phyloP scores from a whole-genome alignment of 2,888 invertebrate species.

The Cheilosia scutellata region DNA sequence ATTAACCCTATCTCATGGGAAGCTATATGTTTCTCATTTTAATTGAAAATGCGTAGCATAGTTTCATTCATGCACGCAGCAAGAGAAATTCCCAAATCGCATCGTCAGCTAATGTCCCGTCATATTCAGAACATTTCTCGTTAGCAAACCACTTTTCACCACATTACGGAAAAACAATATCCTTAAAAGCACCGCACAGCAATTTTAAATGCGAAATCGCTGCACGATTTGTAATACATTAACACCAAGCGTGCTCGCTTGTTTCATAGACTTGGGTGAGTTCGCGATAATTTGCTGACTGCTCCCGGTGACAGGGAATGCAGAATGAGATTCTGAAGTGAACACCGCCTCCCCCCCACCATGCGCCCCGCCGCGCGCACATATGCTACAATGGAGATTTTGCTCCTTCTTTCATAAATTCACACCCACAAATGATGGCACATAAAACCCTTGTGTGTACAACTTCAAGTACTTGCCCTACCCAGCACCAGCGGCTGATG shows the following conservation, averaged over 20 bases:
- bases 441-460: conserved; percentile 10
- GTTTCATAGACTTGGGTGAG: conserved; percentile 35
- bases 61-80: not conserved
- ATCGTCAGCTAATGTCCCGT: conserved; percentile 43
- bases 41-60: not conserved
- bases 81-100: not conserved
- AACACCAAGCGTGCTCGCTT: conserved; percentile 53
- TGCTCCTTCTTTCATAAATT: conserved; percentile 29
- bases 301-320: conserved; percentile 56
- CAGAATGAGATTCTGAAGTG: conserved; percentile 12
- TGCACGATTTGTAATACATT: conserved; percentile 75
- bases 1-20: not conserved
- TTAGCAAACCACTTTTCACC: conserved; percentile 50
- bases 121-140: conserved; percentile 16
- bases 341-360: conserved; percentile 3
- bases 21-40: not conserved
- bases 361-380: conserved; percentile 9
- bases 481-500: conserved; percentile 7
- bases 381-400: conserved; percentile 4
- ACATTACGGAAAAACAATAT: conserved; percentile 69
- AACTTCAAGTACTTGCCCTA: conserved; percentile 45
- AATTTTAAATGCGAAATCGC: conserved; percentile 68
- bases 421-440: conserved; percentile 52
- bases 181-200: conserved; percentile 68
- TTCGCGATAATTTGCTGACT: conserved; percentile 69